A percentile compares a stretch with the other conserved stretches of the same genome.
Conservation (phyloP, 2,113 vertebrate species). For the Numida meleagris region DNA sequence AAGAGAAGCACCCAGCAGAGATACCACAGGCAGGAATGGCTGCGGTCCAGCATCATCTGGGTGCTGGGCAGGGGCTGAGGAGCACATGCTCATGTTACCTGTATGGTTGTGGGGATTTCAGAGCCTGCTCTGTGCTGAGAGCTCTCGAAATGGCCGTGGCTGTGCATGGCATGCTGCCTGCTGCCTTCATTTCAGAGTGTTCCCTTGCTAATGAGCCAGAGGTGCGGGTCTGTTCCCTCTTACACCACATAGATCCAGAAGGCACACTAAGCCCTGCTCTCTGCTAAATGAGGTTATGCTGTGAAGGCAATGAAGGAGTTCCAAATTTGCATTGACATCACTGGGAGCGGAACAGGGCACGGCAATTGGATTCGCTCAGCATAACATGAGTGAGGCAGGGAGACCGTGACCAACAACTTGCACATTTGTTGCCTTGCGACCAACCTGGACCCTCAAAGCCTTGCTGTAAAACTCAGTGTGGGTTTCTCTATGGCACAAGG, state of each 20-base stretch:
- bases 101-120: not conserved
- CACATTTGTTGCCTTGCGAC: not conserved
- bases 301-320: not conserved
- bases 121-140: not conserved
- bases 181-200: not conserved
- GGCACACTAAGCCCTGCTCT: not conserved
- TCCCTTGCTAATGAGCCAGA: not conserved
- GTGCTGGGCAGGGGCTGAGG: not conserved
- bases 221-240: not conserved
- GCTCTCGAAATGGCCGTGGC: not conserved
- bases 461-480: not conserved
- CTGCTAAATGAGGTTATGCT: not conserved
- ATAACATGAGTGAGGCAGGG: not conserved
- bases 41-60: not conserved
- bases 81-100: not conserved
- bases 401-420: not conserved
- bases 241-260: not conserved
- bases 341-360: not conserved
- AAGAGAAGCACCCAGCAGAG: not conserved
- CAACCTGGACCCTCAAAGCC: not conserved
- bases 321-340: not conserved
- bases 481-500: not conserved
- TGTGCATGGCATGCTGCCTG: accelerated
- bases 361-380: not conserved
- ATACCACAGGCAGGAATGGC: not conserved